Conservation (phyloP, 2,888 invertebrate genomes). For the Troides helena region DNA sequence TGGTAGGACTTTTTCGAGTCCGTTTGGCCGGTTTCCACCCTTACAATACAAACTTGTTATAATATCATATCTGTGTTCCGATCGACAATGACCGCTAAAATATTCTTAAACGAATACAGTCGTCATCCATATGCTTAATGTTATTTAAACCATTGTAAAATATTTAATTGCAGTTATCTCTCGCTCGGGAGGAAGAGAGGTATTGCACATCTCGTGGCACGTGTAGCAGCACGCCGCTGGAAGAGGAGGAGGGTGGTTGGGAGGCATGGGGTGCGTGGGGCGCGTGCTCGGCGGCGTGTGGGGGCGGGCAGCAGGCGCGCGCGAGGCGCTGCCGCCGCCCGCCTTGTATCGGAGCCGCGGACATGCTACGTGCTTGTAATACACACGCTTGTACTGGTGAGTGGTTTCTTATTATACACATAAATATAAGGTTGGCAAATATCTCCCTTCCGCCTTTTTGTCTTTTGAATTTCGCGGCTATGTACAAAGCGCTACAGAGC, state of each 20-base stretch:
- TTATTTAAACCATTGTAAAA: not conserved
- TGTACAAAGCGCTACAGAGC: no score
- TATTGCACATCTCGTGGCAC: slow-evolving; percentile 85
- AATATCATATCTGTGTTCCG: no score
- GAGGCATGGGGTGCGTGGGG: slow-evolving; percentile 62
- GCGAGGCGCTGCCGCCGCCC: slow-evolving; percentile 76
- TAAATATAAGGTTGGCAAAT: no score
- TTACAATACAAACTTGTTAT: no score
- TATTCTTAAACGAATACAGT: no score
- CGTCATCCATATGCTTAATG: no score
- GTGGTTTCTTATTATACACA: slow-evolving; percentile 8
- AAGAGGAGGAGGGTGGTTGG: slow-evolving; percentile 52
- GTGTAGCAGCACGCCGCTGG: slow-evolving; percentile 73
- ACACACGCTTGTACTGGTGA: slow-evolving; percentile 84
- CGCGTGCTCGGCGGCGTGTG: slow-evolving; percentile 61
- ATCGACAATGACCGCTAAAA: no score
- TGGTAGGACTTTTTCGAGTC: no score
- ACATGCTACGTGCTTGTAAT: slow-evolving; percentile 86
- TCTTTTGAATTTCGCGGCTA: no score
- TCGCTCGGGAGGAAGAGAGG: slow-evolving; percentile 89
- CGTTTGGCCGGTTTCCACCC: no score
- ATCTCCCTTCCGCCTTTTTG: no score
- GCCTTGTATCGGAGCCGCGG: slow-evolving; percentile 77
- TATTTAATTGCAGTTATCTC: slow-evolving; percentile 73
- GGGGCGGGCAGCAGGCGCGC: slow-evolving; percentile 83